These are phyloP conservation scores for Lepus timidus DNA, from an alignment of 2,113 vertebrate species.

Conservation along the genomic window DNA sequence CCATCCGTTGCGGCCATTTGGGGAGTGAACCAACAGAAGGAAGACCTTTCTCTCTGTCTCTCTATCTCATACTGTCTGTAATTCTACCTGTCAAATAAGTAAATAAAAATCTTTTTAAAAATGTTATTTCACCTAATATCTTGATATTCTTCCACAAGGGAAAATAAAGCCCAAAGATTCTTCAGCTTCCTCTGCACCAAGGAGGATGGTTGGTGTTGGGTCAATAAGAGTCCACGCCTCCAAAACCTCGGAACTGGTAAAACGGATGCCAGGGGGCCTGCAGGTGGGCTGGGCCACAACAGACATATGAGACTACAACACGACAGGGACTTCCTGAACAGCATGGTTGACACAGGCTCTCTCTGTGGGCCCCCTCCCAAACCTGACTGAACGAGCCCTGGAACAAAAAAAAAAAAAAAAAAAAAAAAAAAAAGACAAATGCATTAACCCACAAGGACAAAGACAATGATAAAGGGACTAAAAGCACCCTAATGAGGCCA, in stretches of 20 bases:
- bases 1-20: too few relatives aligned
- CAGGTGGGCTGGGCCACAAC: background rate
- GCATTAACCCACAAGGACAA: constrained; percentile 36
- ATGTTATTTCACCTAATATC: background rate
- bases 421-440: background rate
- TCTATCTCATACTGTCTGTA: too few relatives aligned
- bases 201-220: background rate
- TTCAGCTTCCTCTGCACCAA: background rate
- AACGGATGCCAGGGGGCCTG: background rate
- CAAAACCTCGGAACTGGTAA: background rate
- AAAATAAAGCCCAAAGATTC: constrained; percentile 9
- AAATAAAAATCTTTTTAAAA: too few relatives aligned
- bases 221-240: background rate
- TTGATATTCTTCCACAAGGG: background rate
- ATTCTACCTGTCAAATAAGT: too few relatives aligned
- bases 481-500: constrained; percentile 40
- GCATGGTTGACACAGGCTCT: background rate
- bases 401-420: background rate
- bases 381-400: background rate
- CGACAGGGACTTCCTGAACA: constrained; percentile 22
- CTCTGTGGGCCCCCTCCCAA: background rate
- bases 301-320: background rate
- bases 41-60: too few relatives aligned
- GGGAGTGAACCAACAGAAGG: too few relatives aligned
- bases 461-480: constrained; percentile 52